These are phyloP conservation scores for Scelioninae gen. 2 DNA, from an alignment of 2,888 invertebrate species.

Conservation along the genomic window DNA sequence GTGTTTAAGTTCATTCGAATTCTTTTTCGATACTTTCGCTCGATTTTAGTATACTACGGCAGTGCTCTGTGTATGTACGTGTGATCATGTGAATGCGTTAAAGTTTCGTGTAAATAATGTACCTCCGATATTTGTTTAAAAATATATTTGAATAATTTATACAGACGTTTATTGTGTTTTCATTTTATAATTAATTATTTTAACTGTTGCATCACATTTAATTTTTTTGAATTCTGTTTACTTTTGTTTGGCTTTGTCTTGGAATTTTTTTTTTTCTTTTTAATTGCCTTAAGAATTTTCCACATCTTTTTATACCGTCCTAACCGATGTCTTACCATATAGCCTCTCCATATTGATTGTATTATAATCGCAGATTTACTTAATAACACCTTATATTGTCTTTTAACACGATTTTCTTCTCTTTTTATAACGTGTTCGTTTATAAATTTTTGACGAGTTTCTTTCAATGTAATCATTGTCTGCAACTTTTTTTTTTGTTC, in stretches of 20 bases:
- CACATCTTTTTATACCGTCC: conserved; percentile 64
- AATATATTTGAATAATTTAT: conserved; percentile 75
- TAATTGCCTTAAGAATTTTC: conserved; percentile 54
- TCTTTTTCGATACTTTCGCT: conserved; percentile 3
- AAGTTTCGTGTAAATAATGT: conserved; percentile 73
- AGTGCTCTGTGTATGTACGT: conserved; percentile 63
- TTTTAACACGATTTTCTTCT: conserved; percentile 54
- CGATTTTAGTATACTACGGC: conserved; percentile 34
- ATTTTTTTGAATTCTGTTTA: background rate
- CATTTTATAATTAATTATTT: too few species aligned
- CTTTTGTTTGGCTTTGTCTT: conserved; percentile 37
- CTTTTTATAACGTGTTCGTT: conserved; percentile 62
- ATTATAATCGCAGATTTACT: conserved; percentile 66
- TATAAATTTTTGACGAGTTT: conserved; percentile 63
- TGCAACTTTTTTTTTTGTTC: conserved; percentile 62
- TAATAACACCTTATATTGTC: conserved; percentile 60
- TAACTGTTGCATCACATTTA: too few species aligned
- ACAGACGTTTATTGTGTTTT: conserved; percentile 53
- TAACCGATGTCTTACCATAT: conserved; percentile 68
- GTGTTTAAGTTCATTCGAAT: too few species aligned
- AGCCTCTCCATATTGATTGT: conserved; percentile 68
- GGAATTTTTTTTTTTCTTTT: conserved; percentile 52
- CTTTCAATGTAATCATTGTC: conserved; percentile 56
- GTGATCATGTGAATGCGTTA: conserved; percentile 68
- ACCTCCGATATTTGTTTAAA: conserved; percentile 73